Base-by-base conservation (phyloP, 2,888 invertebrate genomes). In the Plagiodera versicolora region DNA sequence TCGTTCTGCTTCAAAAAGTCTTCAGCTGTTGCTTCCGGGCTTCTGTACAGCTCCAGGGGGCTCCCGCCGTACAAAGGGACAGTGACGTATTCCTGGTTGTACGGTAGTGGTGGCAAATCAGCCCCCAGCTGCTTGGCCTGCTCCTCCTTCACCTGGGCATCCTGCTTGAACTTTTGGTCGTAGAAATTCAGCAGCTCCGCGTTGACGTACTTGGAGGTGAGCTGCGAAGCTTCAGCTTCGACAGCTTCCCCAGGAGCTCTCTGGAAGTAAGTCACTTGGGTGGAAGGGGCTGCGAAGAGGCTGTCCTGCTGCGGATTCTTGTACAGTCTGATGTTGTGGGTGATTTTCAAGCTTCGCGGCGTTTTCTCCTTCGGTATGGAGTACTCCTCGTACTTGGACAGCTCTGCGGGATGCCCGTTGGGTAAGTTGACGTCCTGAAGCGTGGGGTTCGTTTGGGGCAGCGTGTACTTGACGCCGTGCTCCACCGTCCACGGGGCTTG, bases 391-490 rank as follows among this genome's bases (percentile, higher is more conserved):
- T 72, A 67, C 39, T 67, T 70, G 0, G 70, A 64, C 19, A 62
- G 47, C 16, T 66, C 65, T 16, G 57, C 48, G 1, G 60, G 60
- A 6, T 61, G 52, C 11, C 55, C 61, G 14, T 69, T 70, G 16
- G 70, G 67, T 5, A 68, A 63, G 44, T 60, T 61, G 11, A 5
- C n/a, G 16, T 14, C 44, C n/a, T 51, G n/a, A 32, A 63, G 24
- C 14, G 56, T 51, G n/a, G 44, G 45, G 2, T 51, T 16, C n/a
- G 17, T 62, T 32, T 70, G 72, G 8, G 70, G 69, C 0, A 71
- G 61, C 16, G 75, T 61, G 55, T 70, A 76, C 58, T 74, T 75
- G 64, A 75, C 76, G n/a, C 76, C 75, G 56, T 70, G 61, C 14
- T 70, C 68, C 2, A 67, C 65, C 5, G 70, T 67, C 58, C 62